Percentiles rank a stretch among this genome's conserved stretches.
These are phyloP conservation scores for Eulithis prunata DNA, from an alignment of 2,888 invertebrate species.

Conservation along the genomic window DNA sequence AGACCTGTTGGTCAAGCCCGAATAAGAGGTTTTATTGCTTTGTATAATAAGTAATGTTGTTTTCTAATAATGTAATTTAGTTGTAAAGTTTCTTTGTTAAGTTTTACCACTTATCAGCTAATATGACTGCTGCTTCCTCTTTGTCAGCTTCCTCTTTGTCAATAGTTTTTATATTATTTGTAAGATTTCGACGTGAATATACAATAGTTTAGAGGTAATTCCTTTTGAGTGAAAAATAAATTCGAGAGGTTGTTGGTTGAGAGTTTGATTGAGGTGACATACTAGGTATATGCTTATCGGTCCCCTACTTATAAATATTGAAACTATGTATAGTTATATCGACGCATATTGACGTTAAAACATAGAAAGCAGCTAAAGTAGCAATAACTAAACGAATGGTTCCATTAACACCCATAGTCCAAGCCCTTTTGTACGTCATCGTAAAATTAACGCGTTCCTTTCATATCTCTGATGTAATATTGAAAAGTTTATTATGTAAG, in stretches of 20 bases:
- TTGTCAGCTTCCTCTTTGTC: no score
- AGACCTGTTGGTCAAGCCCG: constrained; percentile 25
- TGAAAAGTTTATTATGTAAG: constrained; percentile 52
- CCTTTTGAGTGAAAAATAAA: no score
- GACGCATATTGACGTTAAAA: not conserved
- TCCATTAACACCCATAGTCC: constrained; percentile 22
- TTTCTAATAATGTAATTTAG: not conserved
- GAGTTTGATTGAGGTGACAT: no score
- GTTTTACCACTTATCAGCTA: not conserved
- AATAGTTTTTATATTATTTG: no score
- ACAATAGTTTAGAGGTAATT: no score
- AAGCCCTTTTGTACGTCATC: constrained; percentile 27
- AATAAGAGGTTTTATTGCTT: constrained; percentile 1
- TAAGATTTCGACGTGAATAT: no score
- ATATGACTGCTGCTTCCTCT: not conserved
- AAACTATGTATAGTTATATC: no score
- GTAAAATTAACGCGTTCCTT: constrained; percentile 45
- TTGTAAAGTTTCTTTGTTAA: not conserved
- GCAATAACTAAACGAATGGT: constrained; percentile 4
- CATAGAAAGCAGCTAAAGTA: constrained; percentile 2
- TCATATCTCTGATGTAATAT: constrained; percentile 45
- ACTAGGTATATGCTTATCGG: no score
- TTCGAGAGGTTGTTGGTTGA: no score
- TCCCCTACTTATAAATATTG: no score
- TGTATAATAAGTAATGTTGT: not conserved